Conservation (phyloP, 2,113 vertebrate species). For the Onychorhynchus coronatus region DNA sequence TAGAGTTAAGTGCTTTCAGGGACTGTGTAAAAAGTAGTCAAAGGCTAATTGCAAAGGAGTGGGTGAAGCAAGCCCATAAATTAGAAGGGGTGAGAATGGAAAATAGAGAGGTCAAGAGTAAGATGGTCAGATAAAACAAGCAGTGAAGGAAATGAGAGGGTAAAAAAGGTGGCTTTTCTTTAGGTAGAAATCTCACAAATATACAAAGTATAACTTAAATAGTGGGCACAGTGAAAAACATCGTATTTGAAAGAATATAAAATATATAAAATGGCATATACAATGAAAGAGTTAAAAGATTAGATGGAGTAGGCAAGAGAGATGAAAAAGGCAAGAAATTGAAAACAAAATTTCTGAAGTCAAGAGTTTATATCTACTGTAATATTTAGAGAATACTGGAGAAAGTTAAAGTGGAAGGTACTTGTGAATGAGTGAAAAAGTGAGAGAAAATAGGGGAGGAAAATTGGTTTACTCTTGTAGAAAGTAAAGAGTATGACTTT, state of each 20-base stretch:
- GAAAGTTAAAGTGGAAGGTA: neutral
- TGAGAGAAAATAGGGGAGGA: neutral
- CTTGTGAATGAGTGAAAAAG: neutral
- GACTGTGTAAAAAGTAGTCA: constrained; percentile 30
- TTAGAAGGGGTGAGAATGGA: constrained; percentile 1
- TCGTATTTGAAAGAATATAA: constrained; percentile 4
- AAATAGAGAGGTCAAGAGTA: constrained; percentile 2
- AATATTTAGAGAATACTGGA: neutral
- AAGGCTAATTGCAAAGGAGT: constrained; percentile 48
- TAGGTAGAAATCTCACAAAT: neutral
- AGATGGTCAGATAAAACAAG: neutral
- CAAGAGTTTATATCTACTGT: neutral
- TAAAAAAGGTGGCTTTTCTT: constrained; percentile 14
- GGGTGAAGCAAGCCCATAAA: constrained; percentile 14
- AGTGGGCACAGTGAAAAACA: neutral
- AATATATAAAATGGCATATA: neutral
- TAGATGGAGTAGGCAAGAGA: neutral
- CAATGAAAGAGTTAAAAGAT: neutral
- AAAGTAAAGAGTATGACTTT: neutral
- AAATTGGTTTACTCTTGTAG: neutral
- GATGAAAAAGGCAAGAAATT: constrained; percentile 30
- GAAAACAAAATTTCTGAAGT: neutral
- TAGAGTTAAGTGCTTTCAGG: constrained; percentile 25
- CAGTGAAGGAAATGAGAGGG: neutral
- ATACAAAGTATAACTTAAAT: neutral